Evolutionary conservation across 2,797 vertebrate species (phyloP).

Genomic region (Epinephelus awoara): DNA sequence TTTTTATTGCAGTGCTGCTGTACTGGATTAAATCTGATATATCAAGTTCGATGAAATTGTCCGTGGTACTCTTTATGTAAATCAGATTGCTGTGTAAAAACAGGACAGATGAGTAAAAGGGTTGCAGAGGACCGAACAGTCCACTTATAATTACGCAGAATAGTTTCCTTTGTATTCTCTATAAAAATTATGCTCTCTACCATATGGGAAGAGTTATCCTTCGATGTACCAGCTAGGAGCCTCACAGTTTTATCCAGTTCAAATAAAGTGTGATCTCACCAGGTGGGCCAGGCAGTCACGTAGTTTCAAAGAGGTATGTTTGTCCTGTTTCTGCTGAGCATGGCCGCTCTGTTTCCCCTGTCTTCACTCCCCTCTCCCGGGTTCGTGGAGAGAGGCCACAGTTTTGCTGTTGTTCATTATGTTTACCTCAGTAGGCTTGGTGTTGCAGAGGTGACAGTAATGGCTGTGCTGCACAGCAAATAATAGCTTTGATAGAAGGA

Average conservation of each 20-base stretch:
- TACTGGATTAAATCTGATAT: not conserved
- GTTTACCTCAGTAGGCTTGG: conserved; percentile 45
- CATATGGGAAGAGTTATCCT: not conserved
- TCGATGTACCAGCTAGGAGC: not conserved
- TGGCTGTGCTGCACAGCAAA: conserved; percentile 45
- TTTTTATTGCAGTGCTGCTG: not conserved
- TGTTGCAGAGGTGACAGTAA: conserved; percentile 15
- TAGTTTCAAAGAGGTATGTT: conserved; percentile 38
- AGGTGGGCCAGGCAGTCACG: conserved; percentile 21
- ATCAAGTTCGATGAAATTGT: not conserved
- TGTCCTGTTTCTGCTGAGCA: conserved; percentile 35
- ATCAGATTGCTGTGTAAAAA: conserved; percentile 6
- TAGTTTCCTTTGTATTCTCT: not conserved
- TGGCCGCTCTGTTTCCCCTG: conserved; percentile 25
- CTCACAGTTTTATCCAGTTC: conserved; percentile 11
- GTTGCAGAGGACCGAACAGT: not conserved
- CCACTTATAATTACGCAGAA: conserved; percentile 26
- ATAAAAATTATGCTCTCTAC: not conserved
- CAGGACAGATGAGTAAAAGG: not conserved
- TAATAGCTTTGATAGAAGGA: conserved; percentile 56
- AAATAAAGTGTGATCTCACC: conserved; percentile 35
- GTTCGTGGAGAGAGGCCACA: conserved; percentile 32
- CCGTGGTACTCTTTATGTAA: conserved; percentile 6
- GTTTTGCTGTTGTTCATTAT: conserved; percentile 52
- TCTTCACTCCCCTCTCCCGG: conserved; percentile 18